These are phyloP conservation scores for Rostratula benghalensis DNA, from an alignment of 2,113 vertebrate species.

Conservation along the genomic window DNA sequence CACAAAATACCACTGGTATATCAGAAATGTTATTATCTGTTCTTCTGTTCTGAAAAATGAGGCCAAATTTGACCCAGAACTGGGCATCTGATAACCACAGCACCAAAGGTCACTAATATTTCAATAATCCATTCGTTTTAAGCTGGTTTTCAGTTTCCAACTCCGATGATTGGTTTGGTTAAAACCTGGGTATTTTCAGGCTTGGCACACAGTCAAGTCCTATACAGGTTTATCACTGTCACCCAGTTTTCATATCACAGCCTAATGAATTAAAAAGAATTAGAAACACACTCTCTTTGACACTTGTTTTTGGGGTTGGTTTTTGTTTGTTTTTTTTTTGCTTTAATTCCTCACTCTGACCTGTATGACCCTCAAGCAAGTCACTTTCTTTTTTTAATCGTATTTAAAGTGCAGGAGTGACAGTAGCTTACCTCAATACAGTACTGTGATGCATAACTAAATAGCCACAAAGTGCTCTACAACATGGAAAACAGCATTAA, in stretches of 20 bases:
- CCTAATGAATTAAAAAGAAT: neutral
- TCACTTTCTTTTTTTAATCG: neutral
- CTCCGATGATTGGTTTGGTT: neutral
- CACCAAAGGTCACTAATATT: neutral
- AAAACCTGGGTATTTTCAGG: neutral
- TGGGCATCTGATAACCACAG: neutral
- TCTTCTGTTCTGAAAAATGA: neutral
- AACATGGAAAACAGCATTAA: neutral
- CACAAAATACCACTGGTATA: neutral
- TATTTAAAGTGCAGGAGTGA: neutral
- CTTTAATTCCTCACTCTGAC: neutral
- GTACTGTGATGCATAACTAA: conserved; percentile 9
- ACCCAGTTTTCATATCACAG: neutral
- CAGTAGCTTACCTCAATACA: neutral
- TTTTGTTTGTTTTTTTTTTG: no score
- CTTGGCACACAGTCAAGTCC: neutral
- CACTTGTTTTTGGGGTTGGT: no score
- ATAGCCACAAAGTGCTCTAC: neutral
- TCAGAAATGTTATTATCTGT: neutral
- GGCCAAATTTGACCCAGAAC: neutral
- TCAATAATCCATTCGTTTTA: neutral
- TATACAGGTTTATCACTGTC: neutral
- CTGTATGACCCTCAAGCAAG: neutral
- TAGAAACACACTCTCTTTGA: neutral
- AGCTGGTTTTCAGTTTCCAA: neutral